Evolutionary conservation across 2,797 vertebrate species (phyloP).

Genomic region (Muscicapa striata): DNA sequence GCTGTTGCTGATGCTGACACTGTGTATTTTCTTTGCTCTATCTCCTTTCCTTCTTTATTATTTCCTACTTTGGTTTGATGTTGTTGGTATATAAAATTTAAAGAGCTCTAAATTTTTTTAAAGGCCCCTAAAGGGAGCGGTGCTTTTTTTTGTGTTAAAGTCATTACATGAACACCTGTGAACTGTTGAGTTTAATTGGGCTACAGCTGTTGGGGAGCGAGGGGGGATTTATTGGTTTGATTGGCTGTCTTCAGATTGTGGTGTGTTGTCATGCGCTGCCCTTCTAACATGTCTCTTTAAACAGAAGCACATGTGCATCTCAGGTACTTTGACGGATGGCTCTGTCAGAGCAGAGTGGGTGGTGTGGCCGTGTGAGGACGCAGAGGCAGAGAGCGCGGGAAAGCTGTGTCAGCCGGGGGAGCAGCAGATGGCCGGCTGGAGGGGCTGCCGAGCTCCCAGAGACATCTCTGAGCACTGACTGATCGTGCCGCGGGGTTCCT

Average conservation of each 20-base stretch:
- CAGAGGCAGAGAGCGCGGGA: not conserved
- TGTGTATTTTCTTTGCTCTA: conserved; percentile 40
- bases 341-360: not conserved
- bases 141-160: conserved; percentile 71
- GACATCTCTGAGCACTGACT: not conserved
- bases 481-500: accelerated
- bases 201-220: conserved; percentile 76
- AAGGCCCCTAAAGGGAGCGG: conserved; percentile 78
- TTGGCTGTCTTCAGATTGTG: conserved; percentile 25
- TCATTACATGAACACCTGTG: conserved; percentile 81
- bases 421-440: not conserved
- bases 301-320: not conserved
- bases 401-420: not conserved
- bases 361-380: not conserved
- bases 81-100: conserved; percentile 82
- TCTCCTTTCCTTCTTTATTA: conserved; percentile 71
- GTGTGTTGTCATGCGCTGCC: not conserved
- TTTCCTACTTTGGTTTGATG: conserved; percentile 80
- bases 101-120: conserved; percentile 82
- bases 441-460: not conserved
- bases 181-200: conserved; percentile 80
- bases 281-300: conserved; percentile 32
- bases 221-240: conserved; percentile 53
- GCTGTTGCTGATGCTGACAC: conserved; percentile 30
- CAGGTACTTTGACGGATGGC: not conserved